Conservation (phyloP, 2,113 vertebrate genomes). For the Camarhynchus parvulus region DNA sequence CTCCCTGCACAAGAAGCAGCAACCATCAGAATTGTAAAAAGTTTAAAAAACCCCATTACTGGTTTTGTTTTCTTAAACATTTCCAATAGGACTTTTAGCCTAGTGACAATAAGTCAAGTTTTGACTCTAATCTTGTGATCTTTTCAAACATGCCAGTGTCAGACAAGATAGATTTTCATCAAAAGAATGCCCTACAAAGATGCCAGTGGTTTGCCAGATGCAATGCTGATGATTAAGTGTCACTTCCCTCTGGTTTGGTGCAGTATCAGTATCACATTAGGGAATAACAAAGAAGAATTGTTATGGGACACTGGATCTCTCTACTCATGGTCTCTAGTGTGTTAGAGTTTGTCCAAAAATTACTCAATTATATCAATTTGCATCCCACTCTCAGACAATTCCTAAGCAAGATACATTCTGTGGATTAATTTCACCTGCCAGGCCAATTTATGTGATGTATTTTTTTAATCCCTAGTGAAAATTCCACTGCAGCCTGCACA, state of each 20-base stretch:
- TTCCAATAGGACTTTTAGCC: not conserved
- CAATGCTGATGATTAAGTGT: not conserved
- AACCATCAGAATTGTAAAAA: not conserved
- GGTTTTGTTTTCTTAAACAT: not conserved
- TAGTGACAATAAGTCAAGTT: not conserved
- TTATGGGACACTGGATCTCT: not conserved
- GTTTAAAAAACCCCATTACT: not conserved
- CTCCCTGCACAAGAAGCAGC: conserved; percentile 70
- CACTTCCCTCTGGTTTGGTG: not conserved
- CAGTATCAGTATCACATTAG: not conserved
- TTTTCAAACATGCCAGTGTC: not conserved
- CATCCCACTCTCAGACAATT: not conserved
- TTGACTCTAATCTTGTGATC: not conserved
- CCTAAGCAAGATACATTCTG: not conserved
- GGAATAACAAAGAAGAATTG: not conserved
- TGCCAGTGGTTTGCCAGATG: not conserved
- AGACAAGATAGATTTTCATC: not conserved
- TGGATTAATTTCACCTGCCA: not conserved
- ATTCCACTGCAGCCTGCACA: not conserved
- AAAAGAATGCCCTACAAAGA: not conserved
- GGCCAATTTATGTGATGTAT: not conserved
- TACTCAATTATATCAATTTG: not conserved
- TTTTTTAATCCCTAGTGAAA: not conserved
- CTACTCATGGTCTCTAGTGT: not conserved
- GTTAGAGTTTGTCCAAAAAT: not conserved